Evolutionary conservation across 2,797 vertebrate species (phyloP).

Genomic region (Numenius phaeopus): DNA sequence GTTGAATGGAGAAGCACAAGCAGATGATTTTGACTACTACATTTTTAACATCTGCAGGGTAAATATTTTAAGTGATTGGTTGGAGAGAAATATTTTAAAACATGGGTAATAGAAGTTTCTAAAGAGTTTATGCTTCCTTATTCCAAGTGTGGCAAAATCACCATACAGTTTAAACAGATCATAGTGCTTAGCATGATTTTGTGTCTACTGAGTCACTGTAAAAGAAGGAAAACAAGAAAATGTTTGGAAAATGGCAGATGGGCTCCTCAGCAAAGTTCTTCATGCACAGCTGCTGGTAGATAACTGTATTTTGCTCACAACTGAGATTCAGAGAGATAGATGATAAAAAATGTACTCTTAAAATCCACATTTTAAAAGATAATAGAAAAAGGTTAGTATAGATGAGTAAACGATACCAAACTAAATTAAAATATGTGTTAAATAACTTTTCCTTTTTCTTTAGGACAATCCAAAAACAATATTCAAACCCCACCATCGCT

Average conservation of each 20-base stretch:
- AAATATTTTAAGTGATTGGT: neutral
- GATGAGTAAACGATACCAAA: neutral
- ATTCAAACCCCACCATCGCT: neutral
- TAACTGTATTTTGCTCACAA: neutral
- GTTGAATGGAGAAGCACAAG: neutral
- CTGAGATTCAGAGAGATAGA: neutral
- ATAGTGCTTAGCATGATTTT: neutral
- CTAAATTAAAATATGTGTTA: neutral
- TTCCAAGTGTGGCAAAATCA: neutral
- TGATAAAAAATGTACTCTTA: neutral
- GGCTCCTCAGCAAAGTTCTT: neutral
- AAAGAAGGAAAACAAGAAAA: neutral
- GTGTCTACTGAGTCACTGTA: neutral
- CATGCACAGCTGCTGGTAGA: neutral
- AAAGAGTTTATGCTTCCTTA: neutral
- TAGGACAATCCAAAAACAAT: neutral
- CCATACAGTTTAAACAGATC: neutral
- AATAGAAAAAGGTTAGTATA: neutral
- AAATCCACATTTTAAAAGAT: neutral
- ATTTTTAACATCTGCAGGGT: neutral
- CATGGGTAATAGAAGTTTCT: neutral
- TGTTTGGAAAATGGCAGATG: neutral
- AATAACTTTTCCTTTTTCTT: neutral
- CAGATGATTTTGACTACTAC: neutral
- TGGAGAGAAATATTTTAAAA: neutral